Evolutionary conservation across 2,113 vertebrate genomes (phyloP).

Genomic region (Patagioenas fasciata): DNA sequence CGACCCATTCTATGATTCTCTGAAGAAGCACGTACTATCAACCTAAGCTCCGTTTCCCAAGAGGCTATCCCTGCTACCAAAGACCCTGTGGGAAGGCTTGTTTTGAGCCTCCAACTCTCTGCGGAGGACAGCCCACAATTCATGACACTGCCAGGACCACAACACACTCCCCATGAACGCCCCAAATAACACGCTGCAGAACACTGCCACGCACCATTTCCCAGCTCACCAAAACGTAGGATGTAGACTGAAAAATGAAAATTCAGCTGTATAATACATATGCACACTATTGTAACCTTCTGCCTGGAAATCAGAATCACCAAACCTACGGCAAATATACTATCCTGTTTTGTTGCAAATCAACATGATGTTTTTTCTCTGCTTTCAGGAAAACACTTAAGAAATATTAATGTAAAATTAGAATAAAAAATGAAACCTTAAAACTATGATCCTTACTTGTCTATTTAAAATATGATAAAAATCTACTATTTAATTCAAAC

Average conservation of each 20-base stretch:
- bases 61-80: neutral
- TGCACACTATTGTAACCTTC: neutral
- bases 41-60: neutral
- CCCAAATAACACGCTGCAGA: neutral
- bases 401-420: neutral
- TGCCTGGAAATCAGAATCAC: neutral
- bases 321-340: neutral
- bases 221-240: neutral
- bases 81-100: rapidly evolving
- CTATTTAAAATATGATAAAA: neutral
- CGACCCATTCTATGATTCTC: too few species aligned
- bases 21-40: neutral
- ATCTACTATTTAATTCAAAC: neutral
- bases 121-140: neutral
- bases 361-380: neutral
- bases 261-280: neutral
- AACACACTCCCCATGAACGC: rapidly evolving
- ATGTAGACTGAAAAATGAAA: neutral
- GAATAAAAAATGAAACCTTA: neutral
- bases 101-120: neutral
- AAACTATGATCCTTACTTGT: neutral
- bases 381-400: neutral
- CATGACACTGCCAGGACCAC: neutral
- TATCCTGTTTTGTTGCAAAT: neutral
- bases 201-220: neutral